Base-by-base conservation (phyloP, 2,113 vertebrate genomes). In the Synodontis membranacea region DNA sequence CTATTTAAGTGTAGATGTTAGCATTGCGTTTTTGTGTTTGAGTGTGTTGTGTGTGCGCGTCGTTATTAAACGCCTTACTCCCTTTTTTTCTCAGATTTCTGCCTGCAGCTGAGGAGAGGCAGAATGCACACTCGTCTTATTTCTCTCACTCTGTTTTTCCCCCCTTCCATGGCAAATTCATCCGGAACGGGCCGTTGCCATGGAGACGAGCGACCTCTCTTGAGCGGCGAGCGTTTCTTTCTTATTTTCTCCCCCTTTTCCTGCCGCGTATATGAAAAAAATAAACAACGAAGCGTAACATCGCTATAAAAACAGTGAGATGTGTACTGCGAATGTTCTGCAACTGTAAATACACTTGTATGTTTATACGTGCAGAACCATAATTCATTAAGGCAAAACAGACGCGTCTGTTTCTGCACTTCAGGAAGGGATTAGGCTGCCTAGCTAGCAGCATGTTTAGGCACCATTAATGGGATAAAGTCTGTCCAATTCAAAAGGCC, bases 141-240 rank as follows among this genome's bases (percentile, higher is more conserved):
- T 81, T 85, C 87, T 52, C 89, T 91, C 88, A 82, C 83, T 75
- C 56, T 8, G 11, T 28, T n/a, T 66, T 54, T 34, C 54, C 84
- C 89, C 70, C 70, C 48, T 6, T 70, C 37, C 84, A 90, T 81
- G 87, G 84, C 93, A 93, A 93, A 94, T 94, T 88, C 93, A 93
- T 96, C 93, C 91, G 93, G 82, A 95, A 92, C 93, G 89, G 84
- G 70, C 89, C 75, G 92, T 93, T 92, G 94, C 94, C 93, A 92
- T 93, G 92, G 92, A 92, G 91, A 96, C 92, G 78, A 85, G 84
- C n/a, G 87, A 94, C 93, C 91, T 94, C 91, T 92, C 90, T 34
- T 91, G 78, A 93, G 93, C 91, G 89, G 89, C 90, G 90, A 94
- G 92, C 92, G 88, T 91, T 90, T 86, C 87, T 91, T 89, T 88